Conservation (phyloP, 2,113 vertebrate species). For the Zosterops hypoxanthus region DNA sequence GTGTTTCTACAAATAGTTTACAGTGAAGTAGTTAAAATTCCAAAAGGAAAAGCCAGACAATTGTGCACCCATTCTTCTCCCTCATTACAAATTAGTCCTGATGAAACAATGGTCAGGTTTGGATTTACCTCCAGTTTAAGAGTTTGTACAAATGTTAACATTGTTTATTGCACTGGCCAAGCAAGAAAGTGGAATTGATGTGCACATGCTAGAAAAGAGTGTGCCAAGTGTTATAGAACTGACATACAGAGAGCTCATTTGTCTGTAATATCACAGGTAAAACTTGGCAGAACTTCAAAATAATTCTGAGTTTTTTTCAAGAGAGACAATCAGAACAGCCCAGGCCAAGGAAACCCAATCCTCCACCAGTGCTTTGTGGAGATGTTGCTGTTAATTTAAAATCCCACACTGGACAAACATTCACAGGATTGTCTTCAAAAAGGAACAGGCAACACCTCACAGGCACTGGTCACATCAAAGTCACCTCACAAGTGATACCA, state of each 20-base stretch:
- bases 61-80: neutral
- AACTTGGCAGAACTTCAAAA: neutral
- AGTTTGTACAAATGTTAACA: neutral
- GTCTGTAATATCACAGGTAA: neutral
- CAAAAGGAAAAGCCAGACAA: neutral
- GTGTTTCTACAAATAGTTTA: neutral
- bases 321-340: neutral
- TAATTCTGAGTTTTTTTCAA: neutral
- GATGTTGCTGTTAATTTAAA: neutral
- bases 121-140: neutral
- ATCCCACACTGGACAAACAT: rapidly evolving
- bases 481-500: neutral
- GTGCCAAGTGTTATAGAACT: neutral
- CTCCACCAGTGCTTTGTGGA: neutral
- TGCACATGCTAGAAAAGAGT: neutral
- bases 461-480: neutral
- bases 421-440: neutral
- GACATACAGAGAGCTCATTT: neutral
- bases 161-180: neutral
- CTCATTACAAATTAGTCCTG: neutral
- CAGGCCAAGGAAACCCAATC: neutral
- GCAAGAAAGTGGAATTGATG: neutral
- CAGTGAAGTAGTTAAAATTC: neutral
- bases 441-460: neutral
- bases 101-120: neutral